A percentile compares a stretch with the other conserved stretches of the same genome.
phyloP scores from a whole-genome alignment of 2,797 vertebrate genomes.

The Coccyzus lansbergi region DNA sequence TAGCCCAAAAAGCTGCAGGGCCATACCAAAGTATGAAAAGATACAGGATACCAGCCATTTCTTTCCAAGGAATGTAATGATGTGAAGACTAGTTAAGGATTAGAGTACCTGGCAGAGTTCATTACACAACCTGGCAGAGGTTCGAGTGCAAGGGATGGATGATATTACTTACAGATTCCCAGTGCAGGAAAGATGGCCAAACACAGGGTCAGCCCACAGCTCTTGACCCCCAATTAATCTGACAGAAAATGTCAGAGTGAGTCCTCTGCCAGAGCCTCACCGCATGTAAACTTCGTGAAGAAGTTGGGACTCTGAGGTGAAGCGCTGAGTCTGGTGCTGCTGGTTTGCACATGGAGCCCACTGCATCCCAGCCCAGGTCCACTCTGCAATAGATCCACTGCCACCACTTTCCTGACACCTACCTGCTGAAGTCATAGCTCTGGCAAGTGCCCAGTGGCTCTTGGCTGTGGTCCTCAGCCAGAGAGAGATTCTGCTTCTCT shows the following conservation, averaged over 20 bases:
- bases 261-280: neutral
- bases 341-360: accelerated
- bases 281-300: neutral
- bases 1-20: neutral
- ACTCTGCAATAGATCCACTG: accelerated
- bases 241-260: neutral
- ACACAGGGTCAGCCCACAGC: neutral
- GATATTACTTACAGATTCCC: neutral
- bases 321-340: neutral
- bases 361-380: neutral
- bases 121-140: neutral
- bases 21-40: neutral
- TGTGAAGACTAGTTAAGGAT: neutral
- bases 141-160: neutral
- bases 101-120: neutral
- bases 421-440: neutral
- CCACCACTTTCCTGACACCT: neutral
- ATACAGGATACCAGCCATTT: neutral
- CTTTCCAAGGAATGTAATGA: neutral
- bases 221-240: neutral
- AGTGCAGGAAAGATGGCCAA: neutral
- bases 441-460: neutral
- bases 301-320: neutral
- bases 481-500: neutral
- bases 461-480: neutral